phyloP scores from a whole-genome alignment of 23 tunicate genomes.

The Ascidia mentula region DNA sequence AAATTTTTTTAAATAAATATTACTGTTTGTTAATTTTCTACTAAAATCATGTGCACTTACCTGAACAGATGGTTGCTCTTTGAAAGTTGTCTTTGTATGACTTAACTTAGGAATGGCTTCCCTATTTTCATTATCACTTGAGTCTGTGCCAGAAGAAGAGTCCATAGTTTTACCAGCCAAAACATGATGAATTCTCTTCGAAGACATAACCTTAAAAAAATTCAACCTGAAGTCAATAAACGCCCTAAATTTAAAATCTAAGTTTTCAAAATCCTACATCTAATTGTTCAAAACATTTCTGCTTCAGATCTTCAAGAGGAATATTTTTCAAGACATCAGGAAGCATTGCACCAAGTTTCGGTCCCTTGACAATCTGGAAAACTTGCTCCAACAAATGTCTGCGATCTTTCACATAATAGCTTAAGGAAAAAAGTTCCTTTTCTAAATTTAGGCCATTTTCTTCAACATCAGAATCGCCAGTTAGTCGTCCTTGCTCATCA shows the following conservation, averaged over 20 bases:
- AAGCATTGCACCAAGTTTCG: conserved; percentile 65
- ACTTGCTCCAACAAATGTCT: conserved; percentile 33
- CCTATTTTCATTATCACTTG: conserved; percentile 39
- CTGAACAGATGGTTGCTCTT: neutral
- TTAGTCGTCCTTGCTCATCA: conserved; percentile 31
- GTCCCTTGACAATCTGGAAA: conserved; percentile 60
- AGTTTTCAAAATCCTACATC: conserved; percentile 31
- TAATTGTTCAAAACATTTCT: conserved; percentile 45
- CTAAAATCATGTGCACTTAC: neutral
- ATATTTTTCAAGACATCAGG: conserved; percentile 66
- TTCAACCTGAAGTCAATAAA: neutral
- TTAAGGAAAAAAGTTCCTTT: conserved; percentile 31
- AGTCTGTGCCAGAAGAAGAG: conserved; percentile 89
- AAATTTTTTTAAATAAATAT: no score
- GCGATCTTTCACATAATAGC: conserved; percentile 70
- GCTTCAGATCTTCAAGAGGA: conserved; percentile 57
- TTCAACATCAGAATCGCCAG: conserved; percentile 81
- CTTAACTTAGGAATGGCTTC: conserved; percentile 1
- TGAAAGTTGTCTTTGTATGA: no score
- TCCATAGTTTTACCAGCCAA: conserved; percentile 61
- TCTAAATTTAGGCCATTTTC: conserved; percentile 60
- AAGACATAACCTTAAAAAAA: conserved; percentile 55
- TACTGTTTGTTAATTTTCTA: no score
- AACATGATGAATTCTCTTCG: conserved; percentile 61
- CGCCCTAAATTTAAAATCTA: neutral